A percentile compares a stretch with the other conserved stretches of the same genome.
phyloP scores from a whole-genome alignment of 2,113 vertebrate species.

The Synodontis membranacea region DNA sequence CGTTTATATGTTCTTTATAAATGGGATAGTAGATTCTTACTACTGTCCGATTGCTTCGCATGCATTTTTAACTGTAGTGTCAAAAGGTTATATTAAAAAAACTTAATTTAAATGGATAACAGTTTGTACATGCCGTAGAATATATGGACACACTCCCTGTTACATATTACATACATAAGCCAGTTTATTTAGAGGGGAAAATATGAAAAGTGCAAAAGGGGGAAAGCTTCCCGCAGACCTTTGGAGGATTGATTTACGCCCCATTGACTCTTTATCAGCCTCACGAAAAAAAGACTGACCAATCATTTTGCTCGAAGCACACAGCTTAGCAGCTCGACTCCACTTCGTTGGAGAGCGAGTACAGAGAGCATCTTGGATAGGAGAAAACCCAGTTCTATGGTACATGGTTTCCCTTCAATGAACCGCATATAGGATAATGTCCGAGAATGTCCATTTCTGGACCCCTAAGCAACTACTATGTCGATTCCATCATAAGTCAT shows the following conservation, averaged over 20 bases:
- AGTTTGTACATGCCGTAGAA: constrained; percentile 52
- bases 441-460: constrained; percentile 99
- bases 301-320: constrained; percentile 91
- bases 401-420: constrained; percentile 80
- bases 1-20: not conserved
- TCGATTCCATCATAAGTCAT: constrained; percentile 99
- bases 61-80: constrained; percentile 45
- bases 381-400: constrained; percentile 76
- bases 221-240: constrained; percentile 80
- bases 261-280: constrained; percentile 92
- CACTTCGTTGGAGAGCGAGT: constrained; percentile 91
- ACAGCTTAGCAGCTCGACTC: constrained; percentile 81
- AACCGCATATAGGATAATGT: constrained; percentile 90
- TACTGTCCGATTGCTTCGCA: constrained; percentile 53
- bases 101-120: constrained; percentile 55
- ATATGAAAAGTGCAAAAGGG: constrained; percentile 75
- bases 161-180: constrained; percentile 72
- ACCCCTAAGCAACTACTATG: constrained; percentile 98
- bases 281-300: constrained; percentile 92
- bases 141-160: constrained; percentile 58
- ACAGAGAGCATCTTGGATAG: constrained; percentile 72
- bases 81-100: constrained; percentile 51
- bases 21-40: not conserved
- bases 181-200: constrained; percentile 68
- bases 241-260: constrained; percentile 89